Base-by-base conservation (phyloP, 2,797 vertebrate species). In the Geotrypetes seraphini region DNA sequence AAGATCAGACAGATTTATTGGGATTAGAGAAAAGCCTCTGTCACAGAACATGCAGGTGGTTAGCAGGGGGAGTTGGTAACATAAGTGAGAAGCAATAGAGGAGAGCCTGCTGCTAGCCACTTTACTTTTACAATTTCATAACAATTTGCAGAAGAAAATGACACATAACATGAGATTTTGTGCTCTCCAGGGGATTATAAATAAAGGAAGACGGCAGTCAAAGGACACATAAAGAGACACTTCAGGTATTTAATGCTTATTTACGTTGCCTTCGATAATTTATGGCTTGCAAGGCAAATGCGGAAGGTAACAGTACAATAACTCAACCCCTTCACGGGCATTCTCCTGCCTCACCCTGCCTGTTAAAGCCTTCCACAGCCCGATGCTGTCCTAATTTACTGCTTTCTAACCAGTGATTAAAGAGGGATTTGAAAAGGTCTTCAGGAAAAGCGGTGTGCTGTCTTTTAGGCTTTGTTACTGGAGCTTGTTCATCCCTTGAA, bases 241-340 rank as follows among this genome's bases (percentile, higher is more conserved):
- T 53, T 53, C 45, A 53, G 62, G 52, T 66, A 60, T 79, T 78
- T 73, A 80, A 64, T 77, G 79, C 60, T 71, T 77, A 71, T 66
- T 75, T 67, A 68, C 63, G 36, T 56, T 66, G 52, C 49, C 49
- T 60, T 73, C 63, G 24, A 53, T 73, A 74, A 75, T 60, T 71
- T 66, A 70, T 60, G 52, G 60, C 54, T 71, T 47, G 45, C 52
- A n/a, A 59, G 43, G 60, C 37, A 69, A 66, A 53, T 8, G 1
- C 16, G 28, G 40, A 65, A 51, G 45, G 33, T 49, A 66, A 49
- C 33, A 56, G 55, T 41, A 54, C 28, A 50, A 57, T 78, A 66
- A 60, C 56, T 78, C 70, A 77, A 53, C 39, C 34, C 43, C 28
- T 39, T 41, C 19, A 36, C 39, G 35, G 23, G 21, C 1, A 3